Base-by-base conservation (phyloP, 2,888 invertebrate genomes). In the Netelia melanura region DNA sequence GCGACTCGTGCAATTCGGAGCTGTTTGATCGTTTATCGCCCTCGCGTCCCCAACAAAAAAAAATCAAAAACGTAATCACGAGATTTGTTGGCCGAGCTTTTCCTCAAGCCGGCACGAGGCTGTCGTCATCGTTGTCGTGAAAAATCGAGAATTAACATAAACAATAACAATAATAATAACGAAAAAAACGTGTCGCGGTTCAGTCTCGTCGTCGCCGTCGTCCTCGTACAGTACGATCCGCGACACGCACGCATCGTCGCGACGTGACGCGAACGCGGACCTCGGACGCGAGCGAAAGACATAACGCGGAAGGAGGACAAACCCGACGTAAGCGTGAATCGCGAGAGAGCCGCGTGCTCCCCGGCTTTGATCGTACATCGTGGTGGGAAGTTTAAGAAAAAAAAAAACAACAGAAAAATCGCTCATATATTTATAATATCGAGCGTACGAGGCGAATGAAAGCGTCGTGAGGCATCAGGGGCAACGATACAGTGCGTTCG, bases 271-370 rank as follows among this genome's bases (percentile, higher is more conserved):
- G 77, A 61, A 62, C 68, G 64, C 77, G 72, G 81, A 80, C 81
- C 83, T 85, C 85, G 83, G 83, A 52, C 56, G 74, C 74, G 30
- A 30, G 30, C 58, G 77, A 83, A 86, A 83, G 80, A 74, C 30
- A 30, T 78, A 86, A 84, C 81, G 54, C 86, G 81, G 86, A 86
- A 86, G 77, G 77, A 83, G 83, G 76, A 81, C 71, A 65, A 44
- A 81, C 71, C 43, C 70, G 74, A 81, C 78, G 81, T 78, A 78
- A 84, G 81, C 67, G 61, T 48, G 43, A 23, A 75, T 8, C 64
- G 61, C 21, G 52, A 9, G 21, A 30, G 38, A 62, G 68, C 62
- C 72, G 78, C 67, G 77, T 74, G 81, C 44, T 79, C 78, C 58
- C 54, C 43, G 65, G 44, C 8, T 76, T 10, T 11, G 64, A 64